Evolutionary conservation across 2,797 vertebrate genomes (phyloP).

Genomic region (Malurus splendens): DNA sequence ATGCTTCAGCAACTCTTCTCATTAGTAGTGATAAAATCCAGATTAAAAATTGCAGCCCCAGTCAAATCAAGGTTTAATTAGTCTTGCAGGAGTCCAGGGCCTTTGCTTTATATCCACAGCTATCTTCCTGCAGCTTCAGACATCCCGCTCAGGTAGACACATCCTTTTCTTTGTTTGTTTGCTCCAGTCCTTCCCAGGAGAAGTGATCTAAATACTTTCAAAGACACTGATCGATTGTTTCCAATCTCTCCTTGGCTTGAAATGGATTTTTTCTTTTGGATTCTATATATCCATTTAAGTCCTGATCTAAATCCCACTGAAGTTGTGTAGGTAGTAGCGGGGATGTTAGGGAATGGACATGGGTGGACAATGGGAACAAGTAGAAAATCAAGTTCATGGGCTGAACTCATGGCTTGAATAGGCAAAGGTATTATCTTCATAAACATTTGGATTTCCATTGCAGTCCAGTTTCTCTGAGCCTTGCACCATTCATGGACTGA

Average conservation of each 20-base stretch:
- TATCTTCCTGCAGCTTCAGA: not conserved
- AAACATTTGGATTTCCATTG: not conserved
- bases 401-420: not conserved
- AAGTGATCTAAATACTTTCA: not conserved
- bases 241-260: not conserved
- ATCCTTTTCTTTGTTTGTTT: not conserved
- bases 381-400: not conserved
- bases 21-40: not conserved
- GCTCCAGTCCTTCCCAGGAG: not conserved
- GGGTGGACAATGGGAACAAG: accelerated
- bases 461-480: not conserved
- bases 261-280: not conserved
- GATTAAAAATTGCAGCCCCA: not conserved
- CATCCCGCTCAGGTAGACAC: not conserved
- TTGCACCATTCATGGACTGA: not conserved
- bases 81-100: not conserved
- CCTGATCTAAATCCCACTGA: not conserved
- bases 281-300: not conserved
- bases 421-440: not conserved
- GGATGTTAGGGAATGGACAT: accelerated
- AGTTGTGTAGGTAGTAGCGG: not conserved
- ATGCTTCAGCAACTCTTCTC: not conserved
- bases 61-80: not conserved
- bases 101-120: not conserved
- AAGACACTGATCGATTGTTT: not conserved